Percentiles rank a stretch among this genome's conserved stretches.
Conservation (phyloP, 1,140 invertebrate genomes). For the Heliothis subflexa region DNA sequence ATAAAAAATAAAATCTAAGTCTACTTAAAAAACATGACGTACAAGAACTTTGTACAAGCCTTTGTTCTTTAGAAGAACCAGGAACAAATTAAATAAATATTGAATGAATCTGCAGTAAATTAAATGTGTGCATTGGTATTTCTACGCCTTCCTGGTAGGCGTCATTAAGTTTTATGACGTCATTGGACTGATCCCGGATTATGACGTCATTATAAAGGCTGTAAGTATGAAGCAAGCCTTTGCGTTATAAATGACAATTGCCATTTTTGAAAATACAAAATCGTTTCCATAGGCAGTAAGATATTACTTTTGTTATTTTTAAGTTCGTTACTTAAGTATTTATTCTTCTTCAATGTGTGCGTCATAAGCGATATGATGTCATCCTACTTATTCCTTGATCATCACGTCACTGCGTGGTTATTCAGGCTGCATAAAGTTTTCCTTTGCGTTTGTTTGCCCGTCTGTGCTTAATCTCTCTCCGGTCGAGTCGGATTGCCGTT, state of each 20-base stretch:
- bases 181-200: not conserved
- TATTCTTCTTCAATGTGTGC: too few relatives aligned
- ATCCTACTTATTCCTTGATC: too few relatives aligned
- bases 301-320: too few relatives aligned
- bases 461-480: too few relatives aligned
- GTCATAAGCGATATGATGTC: too few relatives aligned
- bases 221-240: not conserved
- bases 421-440: not conserved
- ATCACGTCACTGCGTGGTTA: not conserved
- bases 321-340: too few relatives aligned
- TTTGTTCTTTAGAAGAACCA: conserved; percentile 15
- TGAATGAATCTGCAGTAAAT: not conserved
- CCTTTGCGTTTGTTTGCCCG: not conserved
- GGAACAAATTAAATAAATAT: conserved; percentile 10
- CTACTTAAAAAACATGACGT: not conserved
- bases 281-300: too few relatives aligned
- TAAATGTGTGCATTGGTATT: conserved; percentile 15
- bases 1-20: not conserved
- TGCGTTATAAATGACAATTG: not conserved
- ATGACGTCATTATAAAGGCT: not conserved
- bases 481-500: not conserved
- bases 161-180: conserved; percentile 18
- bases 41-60: not conserved
- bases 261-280: not conserved
- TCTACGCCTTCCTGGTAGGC: conserved; percentile 25